Evolutionary conservation across 2,797 vertebrate genomes (phyloP).

Genomic region (Macroramphosus scolopax): DNA sequence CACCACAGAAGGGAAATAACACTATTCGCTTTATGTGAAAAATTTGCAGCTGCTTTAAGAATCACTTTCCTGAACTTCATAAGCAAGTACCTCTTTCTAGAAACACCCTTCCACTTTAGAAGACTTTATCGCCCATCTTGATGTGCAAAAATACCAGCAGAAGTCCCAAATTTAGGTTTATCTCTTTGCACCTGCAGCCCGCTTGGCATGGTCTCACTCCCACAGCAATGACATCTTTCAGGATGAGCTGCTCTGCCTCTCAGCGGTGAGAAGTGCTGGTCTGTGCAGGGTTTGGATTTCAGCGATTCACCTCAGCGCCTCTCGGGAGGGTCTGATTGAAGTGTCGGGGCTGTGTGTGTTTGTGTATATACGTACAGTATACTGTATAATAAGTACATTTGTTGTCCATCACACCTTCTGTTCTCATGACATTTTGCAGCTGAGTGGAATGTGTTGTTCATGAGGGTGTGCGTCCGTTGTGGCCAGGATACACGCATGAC

Average conservation of each 20-base stretch:
- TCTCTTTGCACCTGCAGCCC: conserved; percentile 25
- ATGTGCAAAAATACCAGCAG: conserved; percentile 10
- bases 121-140: not conserved
- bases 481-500: conserved; percentile 66
- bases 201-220: conserved; percentile 38
- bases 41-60: conserved; percentile 28
- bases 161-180: conserved; percentile 15
- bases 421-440: conserved; percentile 71
- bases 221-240: conserved; percentile 57
- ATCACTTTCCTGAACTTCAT: conserved; percentile 10
- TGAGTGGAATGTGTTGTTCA: conserved; percentile 72
- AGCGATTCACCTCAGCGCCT: conserved; percentile 66
- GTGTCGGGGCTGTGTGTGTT: conserved; percentile 42
- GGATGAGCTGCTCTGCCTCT: conserved; percentile 53
- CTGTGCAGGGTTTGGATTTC: conserved; percentile 64
- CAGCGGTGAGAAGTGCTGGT: conserved; percentile 43
- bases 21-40: conserved; percentile 28
- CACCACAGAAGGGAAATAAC: conserved; percentile 40
- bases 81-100: conserved; percentile 1
- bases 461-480: conserved; percentile 65
- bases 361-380: conserved; percentile 32
- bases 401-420: conserved; percentile 20
- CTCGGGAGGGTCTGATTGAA: conserved; percentile 62
- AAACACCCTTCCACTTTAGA: not conserved
- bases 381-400: too few relatives aligned